Evolutionary conservation across 2,888 invertebrate genomes (phyloP).

Genomic region (Hymenopus coronatus): DNA sequence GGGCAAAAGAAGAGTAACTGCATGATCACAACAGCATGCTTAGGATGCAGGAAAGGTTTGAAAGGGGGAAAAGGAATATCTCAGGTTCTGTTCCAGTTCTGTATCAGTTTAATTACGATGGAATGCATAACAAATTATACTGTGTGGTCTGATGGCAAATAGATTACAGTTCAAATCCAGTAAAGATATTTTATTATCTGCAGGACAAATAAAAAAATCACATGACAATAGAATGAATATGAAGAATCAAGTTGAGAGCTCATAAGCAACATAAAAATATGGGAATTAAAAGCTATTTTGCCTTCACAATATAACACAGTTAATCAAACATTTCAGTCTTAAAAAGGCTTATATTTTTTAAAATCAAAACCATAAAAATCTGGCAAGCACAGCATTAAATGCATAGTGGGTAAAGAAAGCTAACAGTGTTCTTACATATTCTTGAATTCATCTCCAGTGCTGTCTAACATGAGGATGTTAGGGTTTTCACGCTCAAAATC

Average conservation of each 20-base stretch:
- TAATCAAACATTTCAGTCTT: not conserved
- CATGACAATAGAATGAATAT: not conserved
- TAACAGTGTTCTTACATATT: slow-evolving; percentile 48
- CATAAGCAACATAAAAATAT: not conserved
- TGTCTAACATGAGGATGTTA: slow-evolving; percentile 71
- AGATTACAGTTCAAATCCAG: not conserved
- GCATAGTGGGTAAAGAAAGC: not conserved
- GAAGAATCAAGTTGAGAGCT: not conserved
- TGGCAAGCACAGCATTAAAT: not conserved
- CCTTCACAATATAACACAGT: not conserved
- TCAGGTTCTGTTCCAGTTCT: too few species aligned
- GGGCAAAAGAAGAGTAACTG: too few species aligned
- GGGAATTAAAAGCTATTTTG: not conserved
- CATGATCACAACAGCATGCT: too few species aligned
- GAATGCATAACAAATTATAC: too few species aligned
- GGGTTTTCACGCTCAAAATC: slow-evolving; percentile 77
- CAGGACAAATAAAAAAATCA: not conserved
- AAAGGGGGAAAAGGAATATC: too few species aligned
- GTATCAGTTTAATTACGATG: too few species aligned
- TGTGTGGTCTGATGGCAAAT: too few species aligned
- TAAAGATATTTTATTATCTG: not conserved
- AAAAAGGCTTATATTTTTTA: not conserved
- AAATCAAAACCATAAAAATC: not conserved
- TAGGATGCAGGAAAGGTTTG: too few species aligned
- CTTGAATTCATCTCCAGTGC: slow-evolving; percentile 66